Evolutionary conservation across 1,140 invertebrate genomes (phyloP), one percentile per base, ranked within the genome.

Genomic region (Chrysoperla carnea): DNA sequence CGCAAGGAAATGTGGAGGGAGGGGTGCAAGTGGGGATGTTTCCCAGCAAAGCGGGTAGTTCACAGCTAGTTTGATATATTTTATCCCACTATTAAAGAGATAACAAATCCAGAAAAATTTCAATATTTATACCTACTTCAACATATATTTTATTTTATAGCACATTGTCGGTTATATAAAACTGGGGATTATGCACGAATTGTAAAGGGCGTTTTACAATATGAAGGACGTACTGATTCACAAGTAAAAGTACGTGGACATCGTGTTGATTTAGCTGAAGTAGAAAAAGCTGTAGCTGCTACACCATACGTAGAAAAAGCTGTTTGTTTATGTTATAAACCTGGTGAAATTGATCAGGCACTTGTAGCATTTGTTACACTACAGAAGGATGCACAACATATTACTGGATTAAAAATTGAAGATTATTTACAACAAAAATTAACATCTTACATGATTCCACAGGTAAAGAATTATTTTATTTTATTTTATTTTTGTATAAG

Each of bases 161-260:
- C 74, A 48, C 75, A 72, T 47, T 64, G 69, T 2, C 68, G 63
- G 41, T 62, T 89, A 0, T 91, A 84, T 56, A 70, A 75, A 29
- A 91, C 86, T 2, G 87, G 87, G 0, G 87, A 91, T 56, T 90
- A 76, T 52, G 87, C 80, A 0, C 69, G 70, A 11, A 64, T 88
- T 6, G 64, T 76, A n/a, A 80, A 84, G 41, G 78, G 72, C 1
- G 62, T 67, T 12, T 53, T 85, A 27, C 52, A 84, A 36, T 91
- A 80, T 52, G 81, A 88, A 52, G 87, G 87, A 0, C 69, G 87
- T 33, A 78, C 77, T 0, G 87, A 91, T 60, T 82, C 82, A 0
- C 87, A 91, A 59, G 71, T 91, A 0, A 91, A 91, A 63, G 78
- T 91, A 8, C 62, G 86, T 42, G 87, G 87, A 9, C 81, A 90